Conservation (phyloP, 2,113 vertebrate species). For the Sylvietta virens region DNA sequence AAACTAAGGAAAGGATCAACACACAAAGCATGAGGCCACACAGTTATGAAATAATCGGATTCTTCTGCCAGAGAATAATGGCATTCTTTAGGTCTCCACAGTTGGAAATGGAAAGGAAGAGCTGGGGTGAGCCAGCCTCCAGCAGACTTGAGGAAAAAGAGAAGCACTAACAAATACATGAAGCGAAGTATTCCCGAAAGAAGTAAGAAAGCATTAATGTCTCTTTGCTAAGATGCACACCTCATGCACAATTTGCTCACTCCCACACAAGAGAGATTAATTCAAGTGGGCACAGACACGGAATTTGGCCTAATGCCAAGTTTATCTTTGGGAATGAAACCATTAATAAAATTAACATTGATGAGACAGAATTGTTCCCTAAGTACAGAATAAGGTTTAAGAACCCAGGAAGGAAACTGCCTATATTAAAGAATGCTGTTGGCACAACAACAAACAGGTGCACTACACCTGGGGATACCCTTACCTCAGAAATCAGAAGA, state of each 20-base stretch:
- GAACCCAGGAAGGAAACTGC: neutral
- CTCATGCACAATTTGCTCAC: neutral
- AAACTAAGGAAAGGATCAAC: neutral
- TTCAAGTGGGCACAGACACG: neutral
- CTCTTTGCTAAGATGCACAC: neutral
- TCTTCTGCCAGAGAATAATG: neutral
- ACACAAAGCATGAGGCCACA: neutral
- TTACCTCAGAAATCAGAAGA: neutral
- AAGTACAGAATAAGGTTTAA: neutral
- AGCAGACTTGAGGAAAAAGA: neutral
- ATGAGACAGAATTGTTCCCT: neutral
- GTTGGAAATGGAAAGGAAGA: neutral
- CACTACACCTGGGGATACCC: neutral
- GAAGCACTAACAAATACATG: neutral
- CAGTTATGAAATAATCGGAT: neutral
- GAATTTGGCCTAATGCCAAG: neutral
- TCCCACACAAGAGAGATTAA: neutral
- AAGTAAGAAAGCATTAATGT: neutral
- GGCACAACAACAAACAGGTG: neutral
- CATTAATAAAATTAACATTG: neutral
- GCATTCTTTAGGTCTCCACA: neutral
- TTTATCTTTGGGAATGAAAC: neutral
- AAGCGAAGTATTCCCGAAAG: neutral
- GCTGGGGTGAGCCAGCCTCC: neutral
- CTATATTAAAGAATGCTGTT: neutral